Conservation (phyloP, 1,140 invertebrate genomes). For the Harlomillsia oculata region DNA sequence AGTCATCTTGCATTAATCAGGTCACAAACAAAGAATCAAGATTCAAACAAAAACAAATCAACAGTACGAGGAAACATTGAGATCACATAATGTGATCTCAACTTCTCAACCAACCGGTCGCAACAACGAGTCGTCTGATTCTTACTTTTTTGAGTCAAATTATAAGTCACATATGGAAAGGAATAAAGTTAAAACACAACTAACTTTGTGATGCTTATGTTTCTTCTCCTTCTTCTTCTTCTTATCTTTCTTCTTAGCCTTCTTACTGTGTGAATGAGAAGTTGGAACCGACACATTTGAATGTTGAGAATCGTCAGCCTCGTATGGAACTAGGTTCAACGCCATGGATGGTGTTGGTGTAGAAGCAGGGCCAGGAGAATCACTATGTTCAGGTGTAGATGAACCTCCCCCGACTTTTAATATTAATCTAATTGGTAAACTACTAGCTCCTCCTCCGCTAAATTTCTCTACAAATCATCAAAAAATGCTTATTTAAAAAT, state of each 20-base stretch:
- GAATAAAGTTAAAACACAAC: not conserved
- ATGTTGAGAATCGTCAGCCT: constrained; percentile 29
- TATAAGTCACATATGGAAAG: not conserved
- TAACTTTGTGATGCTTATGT: constrained; percentile 55
- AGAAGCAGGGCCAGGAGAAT: constrained; percentile 44
- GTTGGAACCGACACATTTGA: constrained; percentile 20
- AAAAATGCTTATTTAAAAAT: not conserved
- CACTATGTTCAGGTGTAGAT: constrained; percentile 58
- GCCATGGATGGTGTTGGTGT: no score
- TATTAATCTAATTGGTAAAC: constrained; percentile 55
- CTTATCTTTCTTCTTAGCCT: constrained; percentile 67
- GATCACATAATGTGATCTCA: no score
- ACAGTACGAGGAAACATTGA: no score
- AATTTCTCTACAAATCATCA: constrained; percentile 6
- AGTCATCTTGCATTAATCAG: no score
- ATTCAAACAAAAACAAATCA: no score
- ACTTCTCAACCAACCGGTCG: no score
- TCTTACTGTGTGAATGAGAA: constrained; percentile 46
- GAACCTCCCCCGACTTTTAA: constrained; percentile 67
- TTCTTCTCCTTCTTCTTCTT: constrained; percentile 58
- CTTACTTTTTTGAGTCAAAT: no score
- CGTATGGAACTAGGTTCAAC: constrained; percentile 21
- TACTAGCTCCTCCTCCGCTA: constrained; percentile 21
- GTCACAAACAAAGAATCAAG: not conserved
- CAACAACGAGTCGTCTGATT: no score